Evolutionary conservation across 2,888 invertebrate genomes (phyloP).

Genomic region (Tachina fera): DNA sequence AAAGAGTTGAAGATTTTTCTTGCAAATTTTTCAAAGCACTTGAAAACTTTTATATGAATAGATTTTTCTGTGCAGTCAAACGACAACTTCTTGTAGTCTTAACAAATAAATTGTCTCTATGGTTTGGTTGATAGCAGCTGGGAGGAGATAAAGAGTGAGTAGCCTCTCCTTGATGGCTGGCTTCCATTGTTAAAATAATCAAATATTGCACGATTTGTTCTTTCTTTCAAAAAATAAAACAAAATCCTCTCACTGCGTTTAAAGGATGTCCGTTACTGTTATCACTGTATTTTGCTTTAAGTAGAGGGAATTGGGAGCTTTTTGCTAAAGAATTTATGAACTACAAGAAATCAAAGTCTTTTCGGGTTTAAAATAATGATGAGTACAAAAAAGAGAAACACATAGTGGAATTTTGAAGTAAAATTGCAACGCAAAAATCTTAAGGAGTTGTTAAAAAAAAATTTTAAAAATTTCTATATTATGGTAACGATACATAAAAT

Average conservation of each 20-base stretch:
- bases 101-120: slow-evolving; percentile 67
- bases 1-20: slow-evolving; percentile 65
- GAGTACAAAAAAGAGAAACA: background rate
- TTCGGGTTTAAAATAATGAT: slow-evolving; percentile 35
- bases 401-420: background rate
- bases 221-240: slow-evolving; percentile 44
- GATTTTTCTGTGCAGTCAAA: slow-evolving; percentile 58
- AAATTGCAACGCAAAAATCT: background rate
- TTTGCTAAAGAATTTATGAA: slow-evolving; percentile 63
- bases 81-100: slow-evolving; percentile 61
- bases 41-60: slow-evolving; percentile 67
- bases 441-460: background rate
- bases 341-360: slow-evolving; percentile 63
- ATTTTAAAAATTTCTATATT: too few species aligned
- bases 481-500: too few species aligned
- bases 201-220: slow-evolving; percentile 61
- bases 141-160: background rate
- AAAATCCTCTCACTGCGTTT: slow-evolving; percentile 59
- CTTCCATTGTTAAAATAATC: slow-evolving; percentile 61
- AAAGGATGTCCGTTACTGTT: slow-evolving; percentile 71
- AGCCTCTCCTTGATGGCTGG: slow-evolving; percentile 38
- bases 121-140: slow-evolving; percentile 46
- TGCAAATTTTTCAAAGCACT: slow-evolving; percentile 63
- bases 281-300: slow-evolving; percentile 50
- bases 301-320: slow-evolving; percentile 6